Base-by-base conservation (phyloP, 1,140 invertebrate species). In the Bombus huntii region DNA sequence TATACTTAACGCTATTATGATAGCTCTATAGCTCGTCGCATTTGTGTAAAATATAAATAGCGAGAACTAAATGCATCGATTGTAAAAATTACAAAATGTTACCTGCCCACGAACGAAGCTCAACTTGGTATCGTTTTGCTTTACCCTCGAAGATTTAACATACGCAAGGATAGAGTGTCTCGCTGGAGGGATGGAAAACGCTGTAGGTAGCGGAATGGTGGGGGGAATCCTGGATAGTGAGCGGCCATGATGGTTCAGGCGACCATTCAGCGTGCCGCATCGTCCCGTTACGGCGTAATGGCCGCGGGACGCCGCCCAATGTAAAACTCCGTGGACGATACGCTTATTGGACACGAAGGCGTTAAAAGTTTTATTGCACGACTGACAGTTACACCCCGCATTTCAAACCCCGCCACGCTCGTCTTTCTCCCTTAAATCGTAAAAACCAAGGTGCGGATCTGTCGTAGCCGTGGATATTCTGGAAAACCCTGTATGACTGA, bases 351-450 rank as follows among this genome's bases (percentile, higher is more conserved):
- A 92, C 80, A 89, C 91, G 82, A 88, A 92, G 90, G 88, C 93
- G 91, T 95, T 95, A 94, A 94, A 93, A 93, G 91, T 94, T 94
- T 95, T 94, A 94, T 92, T 92, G 92, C 89, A 89, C 80, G 89
- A 89, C 87, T 85, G 91, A 89, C 90, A 94, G 94, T 94, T 94
- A 95, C 92, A 93, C 92, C 89, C 93, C 92, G 90, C 87, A 87
- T 87, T 88, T 79, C 82, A 88, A 83, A 90, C 88, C 68, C 85
- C 87, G 72, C 84, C 83, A 77, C 53, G 83, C 76, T 87, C 66
- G 53, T 57, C 81, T 83, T 76, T 81, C 83, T 62, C 57, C 78
- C 75, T 80, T 79, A 74, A 93, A 93, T 94, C 93, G 91, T 94
- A 94, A 94, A 93, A 90, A 92, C 81, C 76, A 81, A 87, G 81